phyloP scores from a whole-genome alignment of 1,140 invertebrate species.

The Drosophila serrata region DNA sequence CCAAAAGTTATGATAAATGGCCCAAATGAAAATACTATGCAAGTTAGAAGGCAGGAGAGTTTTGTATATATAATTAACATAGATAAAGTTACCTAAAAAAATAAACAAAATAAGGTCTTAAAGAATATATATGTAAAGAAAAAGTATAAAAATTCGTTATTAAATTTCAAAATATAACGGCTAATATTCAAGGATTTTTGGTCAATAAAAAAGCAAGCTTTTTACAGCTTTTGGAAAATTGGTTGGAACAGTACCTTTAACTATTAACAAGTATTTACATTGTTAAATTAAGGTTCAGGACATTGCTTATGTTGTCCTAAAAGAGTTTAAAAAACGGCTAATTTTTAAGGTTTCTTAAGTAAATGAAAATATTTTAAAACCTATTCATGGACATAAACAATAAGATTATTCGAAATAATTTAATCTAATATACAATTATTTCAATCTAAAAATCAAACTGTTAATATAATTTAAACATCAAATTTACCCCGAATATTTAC shows the following conservation, averaged over 20 bases:
- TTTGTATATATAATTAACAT: too few species aligned
- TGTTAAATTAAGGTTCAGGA: background rate
- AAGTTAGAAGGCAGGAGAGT: background rate
- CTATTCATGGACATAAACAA: too few species aligned
- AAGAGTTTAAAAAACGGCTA: background rate
- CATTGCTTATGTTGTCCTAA: background rate
- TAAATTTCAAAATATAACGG: background rate
- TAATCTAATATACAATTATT: too few species aligned
- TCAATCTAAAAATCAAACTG: too few species aligned
- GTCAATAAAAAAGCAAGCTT: background rate
- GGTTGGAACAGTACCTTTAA: background rate
- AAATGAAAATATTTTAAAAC: too few species aligned
- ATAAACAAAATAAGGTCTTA: background rate
- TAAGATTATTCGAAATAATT: too few species aligned
- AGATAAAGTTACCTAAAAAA: background rate
- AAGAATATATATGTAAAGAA: background rate
- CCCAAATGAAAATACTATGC: background rate
- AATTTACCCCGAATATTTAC: too few species aligned
- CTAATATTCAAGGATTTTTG: background rate
- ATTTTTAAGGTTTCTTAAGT: too few species aligned
- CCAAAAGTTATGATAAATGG: slow-evolving; percentile 16
- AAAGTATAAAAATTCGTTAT: background rate
- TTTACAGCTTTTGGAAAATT: background rate
- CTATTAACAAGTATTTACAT: background rate
- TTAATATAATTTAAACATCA: too few species aligned